phyloP scores from a whole-genome alignment of 2,113 vertebrate genomes.

The Bungarus multicinctus region DNA sequence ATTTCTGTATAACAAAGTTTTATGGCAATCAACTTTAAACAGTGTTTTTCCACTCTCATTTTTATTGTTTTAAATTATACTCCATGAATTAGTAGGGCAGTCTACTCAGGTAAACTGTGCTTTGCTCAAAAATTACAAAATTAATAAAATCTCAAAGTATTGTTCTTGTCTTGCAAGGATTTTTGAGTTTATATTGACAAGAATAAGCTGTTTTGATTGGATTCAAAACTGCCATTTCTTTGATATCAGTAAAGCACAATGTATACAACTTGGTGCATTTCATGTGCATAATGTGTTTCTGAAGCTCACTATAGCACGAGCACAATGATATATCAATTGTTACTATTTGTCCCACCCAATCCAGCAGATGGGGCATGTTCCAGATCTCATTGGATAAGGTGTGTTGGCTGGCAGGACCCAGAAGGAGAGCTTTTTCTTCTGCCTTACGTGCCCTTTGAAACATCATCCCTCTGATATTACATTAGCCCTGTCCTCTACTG shows the following conservation, averaged over 20 bases:
- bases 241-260: neutral
- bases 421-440: neutral
- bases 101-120: neutral
- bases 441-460: neutral
- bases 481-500: neutral
- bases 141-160: neutral
- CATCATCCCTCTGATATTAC: neutral
- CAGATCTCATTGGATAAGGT: neutral
- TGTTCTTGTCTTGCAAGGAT: neutral
- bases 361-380: neutral
- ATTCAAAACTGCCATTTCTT: neutral
- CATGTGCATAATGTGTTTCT: neutral
- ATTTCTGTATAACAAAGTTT: slow-evolving; percentile 33
- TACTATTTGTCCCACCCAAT: neutral
- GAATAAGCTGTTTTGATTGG: neutral
- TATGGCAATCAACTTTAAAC: neutral
- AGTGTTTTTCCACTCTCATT: neutral
- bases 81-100: neutral
- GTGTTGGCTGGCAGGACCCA: neutral
- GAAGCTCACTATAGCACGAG: neutral
- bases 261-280: neutral
- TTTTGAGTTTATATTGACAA: neutral
- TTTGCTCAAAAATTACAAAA: neutral
- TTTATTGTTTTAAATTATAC: neutral
- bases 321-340: neutral